Evolutionary conservation across 2,888 invertebrate genomes (phyloP).

Genomic region (Hymenopus coronatus): DNA sequence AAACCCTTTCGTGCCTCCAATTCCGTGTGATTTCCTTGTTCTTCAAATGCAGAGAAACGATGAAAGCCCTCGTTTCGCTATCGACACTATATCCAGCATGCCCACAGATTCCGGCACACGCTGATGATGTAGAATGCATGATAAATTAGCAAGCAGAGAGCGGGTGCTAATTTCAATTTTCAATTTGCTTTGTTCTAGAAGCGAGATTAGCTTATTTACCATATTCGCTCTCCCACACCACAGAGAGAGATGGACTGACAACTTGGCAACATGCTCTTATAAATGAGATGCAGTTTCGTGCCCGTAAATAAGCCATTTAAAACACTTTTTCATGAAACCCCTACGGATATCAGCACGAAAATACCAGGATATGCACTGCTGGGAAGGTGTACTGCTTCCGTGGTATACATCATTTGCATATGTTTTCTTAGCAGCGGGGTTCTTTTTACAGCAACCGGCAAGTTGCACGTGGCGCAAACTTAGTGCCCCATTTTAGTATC

Average conservation of each 20-base stretch:
- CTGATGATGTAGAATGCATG: not conserved
- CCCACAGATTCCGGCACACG: not conserved
- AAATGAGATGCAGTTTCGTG: not conserved
- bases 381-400: no score
- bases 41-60: no score
- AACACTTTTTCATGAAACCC: not conserved
- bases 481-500: no score
- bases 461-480: no score
- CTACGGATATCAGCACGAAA: not conserved
- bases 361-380: not conserved
- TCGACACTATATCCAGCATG: not conserved
- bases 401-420: not conserved
- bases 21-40: no score
- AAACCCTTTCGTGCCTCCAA: no score
- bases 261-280: not conserved
- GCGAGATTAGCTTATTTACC: not conserved
- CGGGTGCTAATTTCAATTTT: not conserved
- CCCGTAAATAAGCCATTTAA: not conserved
- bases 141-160: not conserved
- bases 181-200: not conserved
- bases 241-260: not conserved
- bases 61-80: not conserved
- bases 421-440: not conserved
- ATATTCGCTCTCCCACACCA: not conserved
- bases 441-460: not conserved